Conservation (phyloP, 1,140 invertebrate genomes). For the Harlomillsia oculata region DNA sequence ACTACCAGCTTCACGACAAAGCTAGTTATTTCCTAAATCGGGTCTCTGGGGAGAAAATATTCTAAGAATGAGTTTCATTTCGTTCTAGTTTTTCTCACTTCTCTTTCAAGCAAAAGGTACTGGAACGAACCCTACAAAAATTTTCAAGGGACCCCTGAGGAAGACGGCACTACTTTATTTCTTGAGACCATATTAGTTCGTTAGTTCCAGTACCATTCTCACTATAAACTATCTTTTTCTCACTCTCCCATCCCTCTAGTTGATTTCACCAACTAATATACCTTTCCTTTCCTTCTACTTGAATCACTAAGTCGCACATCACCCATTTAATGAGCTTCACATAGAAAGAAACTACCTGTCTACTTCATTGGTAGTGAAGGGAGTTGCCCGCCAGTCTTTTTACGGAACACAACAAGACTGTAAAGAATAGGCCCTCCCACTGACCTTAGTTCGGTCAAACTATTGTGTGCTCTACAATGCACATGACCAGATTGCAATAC, state of each 20-base stretch:
- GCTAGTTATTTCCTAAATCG: background rate
- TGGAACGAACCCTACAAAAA: conserved; percentile 5
- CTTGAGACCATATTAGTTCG: no score
- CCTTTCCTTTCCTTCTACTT: conserved; percentile 6
- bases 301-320: background rate
- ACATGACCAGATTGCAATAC: background rate
- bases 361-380: no score
- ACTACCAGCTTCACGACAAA: background rate
- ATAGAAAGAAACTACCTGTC: background rate
- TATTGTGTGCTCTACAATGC: background rate
- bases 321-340: background rate
- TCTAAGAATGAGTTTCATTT: conserved; percentile 8
- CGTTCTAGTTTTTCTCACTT: background rate
- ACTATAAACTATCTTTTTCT: conserved; percentile 9
- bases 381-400: no score
- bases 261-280: conserved; percentile 6
- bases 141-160: conserved; percentile 11
- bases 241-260: conserved; percentile 4
- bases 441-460: conserved; percentile 11
- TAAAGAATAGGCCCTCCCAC: conserved; percentile 15
- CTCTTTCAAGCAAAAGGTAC: background rate
- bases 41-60: conserved; percentile 8
- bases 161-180: conserved; percentile 7
- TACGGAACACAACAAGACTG: conserved; percentile 1
- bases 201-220: no score